phyloP scores from a whole-genome alignment of 2,113 vertebrate species.

The Serilophus lunatus region DNA sequence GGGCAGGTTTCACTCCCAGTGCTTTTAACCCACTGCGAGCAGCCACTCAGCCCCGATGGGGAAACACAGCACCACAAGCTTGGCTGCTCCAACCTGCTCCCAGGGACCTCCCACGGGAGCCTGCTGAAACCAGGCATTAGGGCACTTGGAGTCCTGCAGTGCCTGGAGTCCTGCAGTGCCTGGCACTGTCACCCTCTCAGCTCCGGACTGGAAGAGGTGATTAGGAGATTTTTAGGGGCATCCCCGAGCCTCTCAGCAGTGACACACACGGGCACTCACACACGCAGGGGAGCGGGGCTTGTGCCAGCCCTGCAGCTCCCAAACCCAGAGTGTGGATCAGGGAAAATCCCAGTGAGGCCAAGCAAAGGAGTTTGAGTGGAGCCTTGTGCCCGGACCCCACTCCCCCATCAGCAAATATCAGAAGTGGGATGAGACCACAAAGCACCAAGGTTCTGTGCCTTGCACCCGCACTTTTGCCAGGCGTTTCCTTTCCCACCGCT shows the following conservation, averaged over 20 bases:
- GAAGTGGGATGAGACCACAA: not conserved
- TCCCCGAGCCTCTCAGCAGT: not conserved
- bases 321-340: not conserved
- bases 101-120: rapidly evolving
- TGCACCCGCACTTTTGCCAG: not conserved
- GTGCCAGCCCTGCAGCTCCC: not conserved
- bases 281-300: rapidly evolving
- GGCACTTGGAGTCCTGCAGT: rapidly evolving
- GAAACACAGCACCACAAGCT: not conserved
- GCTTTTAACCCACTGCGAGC: not conserved
- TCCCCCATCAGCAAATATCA: not conserved
- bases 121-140: not conserved
- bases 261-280: rapidly evolving
- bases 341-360: not conserved
- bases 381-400: not conserved
- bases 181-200: not conserved
- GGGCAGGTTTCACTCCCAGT: not conserved
- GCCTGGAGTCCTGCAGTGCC: not conserved
- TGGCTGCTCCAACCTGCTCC: not conserved
- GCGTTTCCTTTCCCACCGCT: not conserved
- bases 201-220: not conserved
- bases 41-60: not conserved
- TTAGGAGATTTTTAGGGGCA: not conserved
- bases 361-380: not conserved
- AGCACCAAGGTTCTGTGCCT: not conserved